Percentiles rank a stretch among this genome's conserved stretches.
phyloP scores from a whole-genome alignment of 64 coral and sea anemone species.

The Pocillopora damicornis region DNA sequence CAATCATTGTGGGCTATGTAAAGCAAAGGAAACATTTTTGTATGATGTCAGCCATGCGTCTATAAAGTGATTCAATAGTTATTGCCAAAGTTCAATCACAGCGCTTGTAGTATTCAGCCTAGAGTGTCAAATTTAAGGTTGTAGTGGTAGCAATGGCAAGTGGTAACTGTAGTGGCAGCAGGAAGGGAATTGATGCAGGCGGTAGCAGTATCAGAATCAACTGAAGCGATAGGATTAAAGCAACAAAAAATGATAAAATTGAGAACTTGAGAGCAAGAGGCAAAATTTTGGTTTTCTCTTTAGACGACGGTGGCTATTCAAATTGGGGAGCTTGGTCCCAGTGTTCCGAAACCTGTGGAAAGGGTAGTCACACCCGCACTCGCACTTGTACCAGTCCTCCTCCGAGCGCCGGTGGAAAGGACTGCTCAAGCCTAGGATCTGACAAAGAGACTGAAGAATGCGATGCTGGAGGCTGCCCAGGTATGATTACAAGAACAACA shows the following conservation, averaged over 20 bases:
- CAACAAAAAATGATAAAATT: neutral
- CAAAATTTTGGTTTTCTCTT: neutral
- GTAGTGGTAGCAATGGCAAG: too few relatives aligned
- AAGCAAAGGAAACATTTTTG: too few relatives aligned
- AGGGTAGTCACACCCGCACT: neutral
- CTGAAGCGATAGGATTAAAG: too few relatives aligned
- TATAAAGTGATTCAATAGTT: too few relatives aligned
- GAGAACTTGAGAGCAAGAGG: neutral
- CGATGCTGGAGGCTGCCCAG: neutral
- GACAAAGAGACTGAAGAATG: neutral
- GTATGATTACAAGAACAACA: neutral
- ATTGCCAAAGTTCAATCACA: too few relatives aligned
- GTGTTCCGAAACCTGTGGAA: constrained; percentile 33
- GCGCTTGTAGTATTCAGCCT: too few relatives aligned
- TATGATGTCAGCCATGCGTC: too few relatives aligned
- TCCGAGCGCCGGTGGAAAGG: constrained; percentile 33
- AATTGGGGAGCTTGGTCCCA: constrained; percentile 13
- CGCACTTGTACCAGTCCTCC: constrained; percentile 42
- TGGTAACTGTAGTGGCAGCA: too few relatives aligned
- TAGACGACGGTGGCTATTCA: constrained; percentile 42
- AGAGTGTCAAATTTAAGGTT: too few relatives aligned
- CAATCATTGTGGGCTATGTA: too few relatives aligned
- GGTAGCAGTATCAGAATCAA: too few relatives aligned
- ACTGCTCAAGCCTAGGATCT: constrained; percentile 29
- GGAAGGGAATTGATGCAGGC: too few relatives aligned